Base-by-base conservation (phyloP, 2,113 vertebrate species). In the Actinemys pallida region DNA sequence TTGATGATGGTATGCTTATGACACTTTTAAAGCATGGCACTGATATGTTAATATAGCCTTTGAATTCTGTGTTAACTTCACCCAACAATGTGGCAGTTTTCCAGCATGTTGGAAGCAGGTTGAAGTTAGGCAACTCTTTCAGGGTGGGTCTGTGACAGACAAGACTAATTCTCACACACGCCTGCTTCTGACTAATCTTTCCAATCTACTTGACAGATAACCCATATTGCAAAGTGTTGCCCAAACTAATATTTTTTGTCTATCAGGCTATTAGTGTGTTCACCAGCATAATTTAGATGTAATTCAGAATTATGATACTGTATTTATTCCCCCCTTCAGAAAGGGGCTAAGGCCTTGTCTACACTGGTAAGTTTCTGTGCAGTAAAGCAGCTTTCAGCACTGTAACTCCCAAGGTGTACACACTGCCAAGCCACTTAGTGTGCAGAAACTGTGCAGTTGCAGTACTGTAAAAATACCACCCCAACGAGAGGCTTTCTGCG, bases 41-140 rank as follows among this genome's bases (percentile, higher is more conserved):
- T 16, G 42, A 47, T 88, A 94, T 88, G 83, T 27, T 92, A 94
- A 88, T 87, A 78, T 19, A 95, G 35, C 8, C 81, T 95, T 93
- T 81, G 81, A 92, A 84, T 81, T 20, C 84, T 91, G 92, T 90
- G 92, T 95, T 89, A 96, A 83, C 80, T 94, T 75, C 56, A 86
- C 92, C 59, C 56, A 95, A 86, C 62, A 93, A 84, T 22, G 19
- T 91, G 78, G 89, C 93, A 81, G 29, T 81, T 92, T 90, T 86
- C 81, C 90, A 96, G 81, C 4, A 1, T 0, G 69, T 2, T 97
- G 94, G 92, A 95, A 93, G 65, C 81, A 88, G 85, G 93, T 90
- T 92, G 90, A 90, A 94, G 50, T 90, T 81, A 83, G 39, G 81
- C 83, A 95, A 90, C 12, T 57, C 57, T 96, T 93, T 83, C 47